Percentiles rank a stretch among this genome's conserved stretches.
Conservation (phyloP, 2,888 invertebrate species). For the Macrophya alboannulata region DNA sequence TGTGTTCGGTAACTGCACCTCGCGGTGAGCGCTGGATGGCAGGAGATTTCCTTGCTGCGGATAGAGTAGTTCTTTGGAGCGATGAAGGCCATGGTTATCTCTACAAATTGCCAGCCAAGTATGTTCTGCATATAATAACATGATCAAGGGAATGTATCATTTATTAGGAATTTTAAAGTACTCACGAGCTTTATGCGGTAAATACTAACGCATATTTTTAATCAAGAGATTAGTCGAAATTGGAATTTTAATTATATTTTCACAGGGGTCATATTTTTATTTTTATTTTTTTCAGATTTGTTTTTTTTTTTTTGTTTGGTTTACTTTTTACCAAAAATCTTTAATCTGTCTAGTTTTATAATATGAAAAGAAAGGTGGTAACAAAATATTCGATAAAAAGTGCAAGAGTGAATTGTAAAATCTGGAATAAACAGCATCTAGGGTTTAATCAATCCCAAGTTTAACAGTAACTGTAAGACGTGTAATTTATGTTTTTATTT, state of each 20-base stretch:
- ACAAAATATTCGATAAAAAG: neutral
- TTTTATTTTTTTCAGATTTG: slow-evolving; percentile 15
- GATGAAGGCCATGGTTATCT: slow-evolving; percentile 98
- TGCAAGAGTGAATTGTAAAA: slow-evolving; percentile 51
- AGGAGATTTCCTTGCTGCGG: slow-evolving; percentile 96
- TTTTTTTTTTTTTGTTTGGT: slow-evolving; percentile 7
- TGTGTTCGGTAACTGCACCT: slow-evolving; percentile 96
- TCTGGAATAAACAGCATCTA: neutral
- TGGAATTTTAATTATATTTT: slow-evolving; percentile 35
- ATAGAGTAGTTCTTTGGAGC: slow-evolving; percentile 96
- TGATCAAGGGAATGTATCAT: neutral
- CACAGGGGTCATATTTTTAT: slow-evolving; percentile 50
- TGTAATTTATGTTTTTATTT: neutral
- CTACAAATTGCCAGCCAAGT: slow-evolving; percentile 98
- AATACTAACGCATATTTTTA: neutral
- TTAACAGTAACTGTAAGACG: neutral
- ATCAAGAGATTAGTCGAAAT: slow-evolving; percentile 36
- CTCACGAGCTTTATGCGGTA: neutral
- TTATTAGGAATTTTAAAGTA: slow-evolving; percentile 15
- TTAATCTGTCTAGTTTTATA: neutral
- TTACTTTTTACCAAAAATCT: neutral
- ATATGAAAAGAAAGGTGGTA: neutral
- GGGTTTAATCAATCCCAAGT: neutral
- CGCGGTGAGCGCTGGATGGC: slow-evolving; percentile 96
- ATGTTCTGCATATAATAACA: slow-evolving; percentile 78